Evolutionary conservation across 2,888 invertebrate species (phyloP), one percentile per base, ranked within the genome.

Genomic region (Phengaris alcon): DNA sequence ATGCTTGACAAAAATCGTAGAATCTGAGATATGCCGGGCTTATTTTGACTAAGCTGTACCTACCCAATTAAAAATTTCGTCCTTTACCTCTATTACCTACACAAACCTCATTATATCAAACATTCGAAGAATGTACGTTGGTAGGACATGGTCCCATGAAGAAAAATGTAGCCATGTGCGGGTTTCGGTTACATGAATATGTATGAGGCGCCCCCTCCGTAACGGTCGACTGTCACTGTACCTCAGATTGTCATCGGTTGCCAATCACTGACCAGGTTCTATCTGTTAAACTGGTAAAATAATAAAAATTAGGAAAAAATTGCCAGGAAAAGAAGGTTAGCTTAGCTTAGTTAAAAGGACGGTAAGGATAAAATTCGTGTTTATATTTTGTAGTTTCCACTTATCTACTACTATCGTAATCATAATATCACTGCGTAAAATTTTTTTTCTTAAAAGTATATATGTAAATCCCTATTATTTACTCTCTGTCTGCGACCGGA

Each of bases 241-340:
- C 51, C 10, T 15, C 51, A 22, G 70, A 70, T 70, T 70, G 70
- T 51, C 70, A 76, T 75, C 76, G 64, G 35, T 44, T 35, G 64
- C 15, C 64, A 12, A 64, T 64, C 64, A 35, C 44, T 44, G 44
- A 12, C 64, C 10, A 64, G 12, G 44, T 35, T 35, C 10, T 57
- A 10, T 10, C 22, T 15, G 22, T 15, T 22, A 22, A 35, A 35
- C 35, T 35, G 35, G 35, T 35, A 35, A 35, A 35, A 35, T 35
- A 35, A 35, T 3, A 2, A 35, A 35, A 35, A 35, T 35, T 35
- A 35, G 35, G 4, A 35, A 35, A 35, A 35, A 35, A 35, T 35
- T 35, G 2, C 1, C 35, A 35, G 35, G 35, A 35, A 35, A 35
- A 35, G 22, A 22, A 22, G 22, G 22, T 22, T 0, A 22, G 22